Base-by-base conservation (phyloP, 92 coral and sea anemone genomes). In the Anthopleura xanthogrammica region DNA sequence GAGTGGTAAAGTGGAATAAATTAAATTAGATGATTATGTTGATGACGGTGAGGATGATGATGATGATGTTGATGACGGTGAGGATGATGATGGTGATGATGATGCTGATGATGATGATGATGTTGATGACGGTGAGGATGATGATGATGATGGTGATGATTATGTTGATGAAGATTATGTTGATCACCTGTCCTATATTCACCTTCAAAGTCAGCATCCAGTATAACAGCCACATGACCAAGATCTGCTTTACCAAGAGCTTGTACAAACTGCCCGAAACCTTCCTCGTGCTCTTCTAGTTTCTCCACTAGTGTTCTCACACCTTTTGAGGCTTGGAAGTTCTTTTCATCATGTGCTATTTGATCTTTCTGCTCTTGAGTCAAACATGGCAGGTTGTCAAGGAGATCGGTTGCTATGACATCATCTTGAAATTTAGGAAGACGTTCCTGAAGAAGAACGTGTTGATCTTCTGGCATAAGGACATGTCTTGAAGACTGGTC, bases 331-430 rank as follows among this genome's bases (percentile, higher is more conserved):
- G 87, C 75, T 14, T 90, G 91, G 5, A 60, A 20, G 79, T 75
- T 81, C 23, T 82, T 77, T 76, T 92, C 90, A 54, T 90, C 95
- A 46, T 87, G 70, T 5, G n/a, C 58, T 13, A 94, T 86, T 3
- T 42, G 19, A 74, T 94, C 95, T 73, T 78, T 90, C 79, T 94
- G 96, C 12, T 72, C 86, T 56, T 88, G 54, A n/a, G 98, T 92
- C 58, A 94, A 78, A 75, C 95, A 94, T 41, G 88, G 42, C 48
- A 92, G 85, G 60, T 74, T 80, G 52, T 89, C 86, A 13, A 92
- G 62, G 81, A 94, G 64, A 23, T 92, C 91, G 5, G 87, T 86
- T 20, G 95, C 96, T 11, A 86, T 77, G 23, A 90, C 78, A 58
- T 90, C 98, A 12, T 80, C 16, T 52, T 84, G 75, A 55, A 75